A percentile compares a stretch with the other conserved stretches of the same genome.
Evolutionary conservation across 2,797 vertebrate genomes (phyloP).

Genomic region (Monodelphis domestica): DNA sequence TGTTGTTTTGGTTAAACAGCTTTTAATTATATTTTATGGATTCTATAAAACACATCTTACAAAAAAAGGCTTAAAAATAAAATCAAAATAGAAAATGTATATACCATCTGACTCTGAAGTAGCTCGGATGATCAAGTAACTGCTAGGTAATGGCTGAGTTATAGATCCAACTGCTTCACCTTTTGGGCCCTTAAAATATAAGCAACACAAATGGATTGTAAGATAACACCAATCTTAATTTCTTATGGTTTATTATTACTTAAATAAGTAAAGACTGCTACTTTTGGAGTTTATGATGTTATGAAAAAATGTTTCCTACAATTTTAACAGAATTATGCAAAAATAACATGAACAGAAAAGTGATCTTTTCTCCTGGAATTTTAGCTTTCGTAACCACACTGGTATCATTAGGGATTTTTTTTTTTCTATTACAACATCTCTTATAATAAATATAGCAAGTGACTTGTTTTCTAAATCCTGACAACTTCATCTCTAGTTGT

Average conservation of each 20-base stretch:
- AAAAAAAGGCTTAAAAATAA: slow-evolving; percentile 51
- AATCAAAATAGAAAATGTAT: slow-evolving; percentile 31
- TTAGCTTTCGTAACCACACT: slow-evolving; percentile 46
- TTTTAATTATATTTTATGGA: slow-evolving; percentile 38
- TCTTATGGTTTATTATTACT: slow-evolving; percentile 45
- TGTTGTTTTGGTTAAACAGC: slow-evolving; percentile 15
- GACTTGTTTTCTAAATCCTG: slow-evolving; percentile 8
- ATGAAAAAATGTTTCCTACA: neutral
- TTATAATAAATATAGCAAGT: slow-evolving; percentile 31
- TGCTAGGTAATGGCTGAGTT: slow-evolving; percentile 98
- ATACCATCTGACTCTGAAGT: slow-evolving; percentile 98
- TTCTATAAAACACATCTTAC: slow-evolving; percentile 39
- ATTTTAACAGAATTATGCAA: neutral
- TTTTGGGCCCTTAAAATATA: slow-evolving; percentile 93
- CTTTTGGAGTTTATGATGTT: neutral
- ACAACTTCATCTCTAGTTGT: neutral
- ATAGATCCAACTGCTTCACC: slow-evolving; percentile 98
- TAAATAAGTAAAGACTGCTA: neutral
- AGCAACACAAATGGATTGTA: slow-evolving; percentile 60
- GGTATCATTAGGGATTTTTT: slow-evolving; percentile 25
- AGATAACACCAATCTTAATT: slow-evolving; percentile 48
- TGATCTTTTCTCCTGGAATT: slow-evolving; percentile 23
- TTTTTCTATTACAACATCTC: slow-evolving; percentile 33
- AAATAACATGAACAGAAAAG: neutral
- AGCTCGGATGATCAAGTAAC: slow-evolving; percentile 97